Evolutionary conservation across 2,113 vertebrate genomes (phyloP).

Genomic region (Cinclus cinclus): DNA sequence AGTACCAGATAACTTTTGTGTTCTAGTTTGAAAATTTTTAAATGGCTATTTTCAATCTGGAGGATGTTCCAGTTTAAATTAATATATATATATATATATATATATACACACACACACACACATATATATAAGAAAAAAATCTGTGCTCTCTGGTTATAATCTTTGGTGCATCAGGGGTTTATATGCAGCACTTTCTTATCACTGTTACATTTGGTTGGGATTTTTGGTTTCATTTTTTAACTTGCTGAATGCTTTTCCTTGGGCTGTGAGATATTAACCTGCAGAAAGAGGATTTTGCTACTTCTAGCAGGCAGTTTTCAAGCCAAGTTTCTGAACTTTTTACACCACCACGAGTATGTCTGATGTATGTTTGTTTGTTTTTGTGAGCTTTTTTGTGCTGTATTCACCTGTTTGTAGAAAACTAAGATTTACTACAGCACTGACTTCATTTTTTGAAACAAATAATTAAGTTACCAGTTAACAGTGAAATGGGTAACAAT

Average conservation of each 20-base stretch:
- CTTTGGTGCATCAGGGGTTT: conserved; percentile 84
- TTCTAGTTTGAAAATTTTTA: conserved; percentile 65
- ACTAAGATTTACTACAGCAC: conserved; percentile 77
- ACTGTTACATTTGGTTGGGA: conserved; percentile 69
- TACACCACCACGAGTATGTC: conserved; percentile 52
- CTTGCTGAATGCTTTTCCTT: conserved; percentile 67
- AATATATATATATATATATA: conserved; percentile 59
- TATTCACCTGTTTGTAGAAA: conserved; percentile 77
- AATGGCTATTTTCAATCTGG: conserved; percentile 70
- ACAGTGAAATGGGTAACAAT: conserved; percentile 72
- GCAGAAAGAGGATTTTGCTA: conserved; percentile 64
- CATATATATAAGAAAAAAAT: neutral
- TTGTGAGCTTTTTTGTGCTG: conserved; percentile 73
- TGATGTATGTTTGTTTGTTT: conserved; percentile 53
- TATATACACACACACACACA: neutral
- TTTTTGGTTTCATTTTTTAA: conserved; percentile 35
- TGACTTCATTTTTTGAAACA: conserved; percentile 74
- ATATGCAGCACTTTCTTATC: conserved; percentile 83
- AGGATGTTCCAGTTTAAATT: conserved; percentile 74
- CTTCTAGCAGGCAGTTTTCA: conserved; percentile 63
- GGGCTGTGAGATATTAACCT: conserved; percentile 53
- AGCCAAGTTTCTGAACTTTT: conserved; percentile 75
- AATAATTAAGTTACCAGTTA: conserved; percentile 70
- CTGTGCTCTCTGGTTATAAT: conserved; percentile 76
- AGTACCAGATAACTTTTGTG: conserved; percentile 70